Percentiles rank a stretch among this genome's conserved stretches.
phyloP scores from a whole-genome alignment of 2,113 vertebrate genomes.

The Danionella cerebrum region DNA sequence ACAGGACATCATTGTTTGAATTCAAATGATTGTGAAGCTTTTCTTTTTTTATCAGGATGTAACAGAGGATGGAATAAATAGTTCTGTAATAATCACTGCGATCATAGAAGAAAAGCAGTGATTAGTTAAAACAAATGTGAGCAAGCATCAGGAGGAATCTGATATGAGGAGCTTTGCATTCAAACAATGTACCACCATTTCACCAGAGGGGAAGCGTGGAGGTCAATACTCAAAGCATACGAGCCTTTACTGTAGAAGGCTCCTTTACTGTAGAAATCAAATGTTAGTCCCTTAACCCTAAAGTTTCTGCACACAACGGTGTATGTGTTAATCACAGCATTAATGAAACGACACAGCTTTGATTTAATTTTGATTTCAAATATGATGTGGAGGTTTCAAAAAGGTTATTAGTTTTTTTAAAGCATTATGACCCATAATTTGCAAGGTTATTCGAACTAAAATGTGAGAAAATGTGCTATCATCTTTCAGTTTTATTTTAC shows the following conservation, averaged over 20 bases:
- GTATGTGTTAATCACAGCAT: too few relatives aligned
- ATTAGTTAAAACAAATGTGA: background rate
- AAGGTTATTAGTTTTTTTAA: too few relatives aligned
- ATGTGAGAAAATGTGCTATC: too few relatives aligned
- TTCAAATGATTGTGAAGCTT: background rate
- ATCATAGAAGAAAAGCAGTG: background rate
- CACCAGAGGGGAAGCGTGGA: background rate
- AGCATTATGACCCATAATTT: too few relatives aligned
- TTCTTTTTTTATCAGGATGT: background rate
- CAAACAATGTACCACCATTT: background rate
- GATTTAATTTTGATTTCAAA: too few relatives aligned
- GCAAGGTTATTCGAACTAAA: too few relatives aligned
- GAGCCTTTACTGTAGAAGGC: background rate
- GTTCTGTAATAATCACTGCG: background rate
- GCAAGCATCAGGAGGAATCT: background rate
- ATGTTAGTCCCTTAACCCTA: background rate
- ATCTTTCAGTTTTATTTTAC: too few relatives aligned
- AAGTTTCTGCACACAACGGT: too few relatives aligned
- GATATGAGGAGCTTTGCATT: background rate
- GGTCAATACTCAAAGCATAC: slow-evolving; percentile 4
- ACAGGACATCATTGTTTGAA: slow-evolving; percentile 2
- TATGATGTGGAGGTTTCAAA: too few relatives aligned
- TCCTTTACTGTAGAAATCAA: background rate
- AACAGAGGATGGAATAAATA: background rate
- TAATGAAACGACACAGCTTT: too few relatives aligned